phyloP scores from a whole-genome alignment of 2,888 invertebrate genomes.

The Cephus rjabovi region DNA sequence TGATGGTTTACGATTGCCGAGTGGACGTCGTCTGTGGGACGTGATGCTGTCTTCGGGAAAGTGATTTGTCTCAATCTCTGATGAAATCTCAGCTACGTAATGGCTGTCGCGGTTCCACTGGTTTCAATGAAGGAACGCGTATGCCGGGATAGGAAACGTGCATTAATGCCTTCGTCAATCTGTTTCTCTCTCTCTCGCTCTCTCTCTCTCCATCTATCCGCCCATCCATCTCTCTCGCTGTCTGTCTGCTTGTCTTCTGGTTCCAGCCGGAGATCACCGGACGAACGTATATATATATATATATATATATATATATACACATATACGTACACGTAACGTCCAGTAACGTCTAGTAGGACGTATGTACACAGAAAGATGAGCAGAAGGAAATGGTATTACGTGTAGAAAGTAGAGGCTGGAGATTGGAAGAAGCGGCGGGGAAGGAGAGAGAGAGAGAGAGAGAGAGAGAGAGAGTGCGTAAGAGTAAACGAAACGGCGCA shows the following conservation, averaged over 20 bases:
- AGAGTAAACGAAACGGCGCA: background rate
- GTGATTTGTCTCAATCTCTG: conserved; percentile 30
- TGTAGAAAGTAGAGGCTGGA: background rate
- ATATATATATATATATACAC: too few species aligned
- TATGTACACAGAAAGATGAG: background rate
- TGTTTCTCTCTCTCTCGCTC: background rate
- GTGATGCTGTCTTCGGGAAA: conserved; percentile 9
- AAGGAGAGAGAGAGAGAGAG: background rate
- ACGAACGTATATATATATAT: background rate
- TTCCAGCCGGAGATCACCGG: background rate
- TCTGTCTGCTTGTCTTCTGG: background rate
- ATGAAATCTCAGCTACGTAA: conserved; percentile 25
- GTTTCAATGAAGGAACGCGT: conserved; percentile 13
- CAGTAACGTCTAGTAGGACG: background rate
- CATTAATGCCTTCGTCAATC: conserved; percentile 7
- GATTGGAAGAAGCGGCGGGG: background rate
- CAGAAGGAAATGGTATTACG: background rate
- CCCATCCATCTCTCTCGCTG: background rate
- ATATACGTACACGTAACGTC: too few species aligned
- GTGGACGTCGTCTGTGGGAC: background rate
- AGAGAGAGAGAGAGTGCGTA: background rate
- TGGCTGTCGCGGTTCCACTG: conserved; percentile 4
- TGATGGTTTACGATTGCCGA: background rate
- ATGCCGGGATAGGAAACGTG: conserved; percentile 15
- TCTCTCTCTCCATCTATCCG: too few species aligned